These are phyloP conservation scores for Glomeris maerens DNA, from an alignment of 1,140 invertebrate genomes.

Conservation along the genomic window DNA sequence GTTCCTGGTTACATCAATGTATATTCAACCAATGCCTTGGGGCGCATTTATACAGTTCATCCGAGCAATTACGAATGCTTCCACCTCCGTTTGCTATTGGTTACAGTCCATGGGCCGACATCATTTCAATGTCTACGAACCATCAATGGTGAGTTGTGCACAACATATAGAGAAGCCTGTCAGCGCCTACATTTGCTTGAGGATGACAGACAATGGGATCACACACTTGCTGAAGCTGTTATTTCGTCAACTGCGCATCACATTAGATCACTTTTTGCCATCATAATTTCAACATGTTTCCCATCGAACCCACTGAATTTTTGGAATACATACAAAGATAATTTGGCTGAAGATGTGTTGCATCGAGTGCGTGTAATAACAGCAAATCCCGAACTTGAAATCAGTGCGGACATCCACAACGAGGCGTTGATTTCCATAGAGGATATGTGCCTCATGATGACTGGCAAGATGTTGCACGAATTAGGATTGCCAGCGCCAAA, in stretches of 20 bases:
- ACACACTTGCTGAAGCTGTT: constrained; percentile 27
- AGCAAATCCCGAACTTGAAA: constrained; percentile 11
- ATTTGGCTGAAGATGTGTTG: constrained; percentile 13
- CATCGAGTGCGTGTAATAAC: constrained; percentile 4
- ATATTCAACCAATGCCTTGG: constrained; percentile 11
- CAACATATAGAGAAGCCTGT: constrained; percentile 17
- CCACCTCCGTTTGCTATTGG: constrained; percentile 18
- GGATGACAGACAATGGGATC: constrained; percentile 23
- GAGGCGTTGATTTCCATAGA: constrained; percentile 13
- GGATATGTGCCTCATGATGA: constrained; percentile 3
- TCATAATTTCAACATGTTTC: constrained; percentile 30
- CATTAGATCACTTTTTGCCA: constrained; percentile 23
- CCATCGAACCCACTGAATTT: constrained; percentile 12
- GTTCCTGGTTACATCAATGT: constrained; percentile 16
- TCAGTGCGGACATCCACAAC: constrained; percentile 9
- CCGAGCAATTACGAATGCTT: constrained; percentile 21
- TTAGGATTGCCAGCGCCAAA: constrained; percentile 2
- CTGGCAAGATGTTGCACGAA: background rate
- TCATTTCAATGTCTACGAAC: constrained; percentile 20
- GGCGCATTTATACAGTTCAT: constrained; percentile 18
- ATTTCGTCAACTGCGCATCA: constrained; percentile 26
- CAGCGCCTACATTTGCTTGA: constrained; percentile 17
- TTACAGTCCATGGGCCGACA: constrained; percentile 18
- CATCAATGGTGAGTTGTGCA: constrained; percentile 14
- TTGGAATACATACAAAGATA: constrained; percentile 15